A percentile compares a stretch with the other conserved stretches of the same genome.
Conservation (phyloP, 2,113 vertebrate genomes). For the Eudyptes chrysolophus region DNA sequence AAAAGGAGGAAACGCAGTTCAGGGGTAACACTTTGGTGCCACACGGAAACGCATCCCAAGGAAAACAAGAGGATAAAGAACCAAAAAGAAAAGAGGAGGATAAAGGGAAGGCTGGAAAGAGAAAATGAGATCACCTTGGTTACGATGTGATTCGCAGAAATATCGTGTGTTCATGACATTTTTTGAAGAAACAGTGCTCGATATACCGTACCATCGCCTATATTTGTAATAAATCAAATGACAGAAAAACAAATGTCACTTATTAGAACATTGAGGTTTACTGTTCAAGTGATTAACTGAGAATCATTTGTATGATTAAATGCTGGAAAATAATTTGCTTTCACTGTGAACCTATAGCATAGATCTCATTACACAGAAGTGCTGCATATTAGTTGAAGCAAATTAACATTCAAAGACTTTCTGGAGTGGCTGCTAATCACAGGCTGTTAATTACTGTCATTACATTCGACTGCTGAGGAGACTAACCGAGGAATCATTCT, state of each 20-base stretch:
- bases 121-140: background rate
- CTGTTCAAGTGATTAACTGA: slow-evolving; percentile 78
- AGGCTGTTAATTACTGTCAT: slow-evolving; percentile 96
- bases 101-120: background rate
- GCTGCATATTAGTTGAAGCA: slow-evolving; percentile 83
- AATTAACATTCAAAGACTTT: slow-evolving; percentile 89
- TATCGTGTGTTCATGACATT: background rate
- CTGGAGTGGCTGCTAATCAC: slow-evolving; percentile 88
- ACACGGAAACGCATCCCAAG: background rate
- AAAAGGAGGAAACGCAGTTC: background rate
- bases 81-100: background rate
- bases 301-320: slow-evolving; percentile 82
- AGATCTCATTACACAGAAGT: slow-evolving; percentile 80
- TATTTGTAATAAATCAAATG: slow-evolving; percentile 61
- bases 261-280: slow-evolving; percentile 76
- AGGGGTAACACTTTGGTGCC: background rate
- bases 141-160: background rate
- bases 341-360: slow-evolving; percentile 76
- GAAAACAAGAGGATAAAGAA: background rate
- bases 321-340: slow-evolving; percentile 81
- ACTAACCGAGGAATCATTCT: slow-evolving; percentile 87
- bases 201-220: background rate
- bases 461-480: slow-evolving; percentile 83
- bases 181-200: background rate
- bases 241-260: slow-evolving; percentile 76